Base-by-base conservation (phyloP, 2,113 vertebrate genomes). In the Chloebia gouldiae region DNA sequence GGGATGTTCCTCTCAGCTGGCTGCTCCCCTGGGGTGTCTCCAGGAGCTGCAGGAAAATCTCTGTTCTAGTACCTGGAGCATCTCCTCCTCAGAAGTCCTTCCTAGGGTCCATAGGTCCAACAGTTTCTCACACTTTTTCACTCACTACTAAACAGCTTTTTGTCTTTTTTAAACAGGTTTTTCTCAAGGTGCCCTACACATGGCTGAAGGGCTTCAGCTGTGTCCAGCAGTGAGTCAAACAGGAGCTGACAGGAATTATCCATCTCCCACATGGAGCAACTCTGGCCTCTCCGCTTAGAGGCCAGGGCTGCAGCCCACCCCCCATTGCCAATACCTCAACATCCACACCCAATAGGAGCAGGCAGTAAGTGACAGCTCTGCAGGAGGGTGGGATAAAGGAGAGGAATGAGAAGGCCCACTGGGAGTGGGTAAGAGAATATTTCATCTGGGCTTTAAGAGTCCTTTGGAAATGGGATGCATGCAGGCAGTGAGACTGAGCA, bases 171-270 rank as follows among this genome's bases (percentile, higher is more conserved):
- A 49, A 7, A 8, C 10, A 44, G 1, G 2, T n/a, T 71, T 75
- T 54, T 21, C 17, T 15, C 1, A 2, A 27, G n/a, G 6, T 21
- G 8, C 4, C 35, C 24, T 24, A 37, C 16, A 27, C 2, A 0
- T 15, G 20, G 15, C n/a, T 66, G n/a, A 45, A 21, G 13, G 8
- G 7, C 27, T 47, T 42, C 17, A 33, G 10, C 25, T 44, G 31
- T 33, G 13, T 9, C n/a, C 2, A 0, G n/a, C 13, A 39, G 23
- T 15, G 28, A 4, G n/a, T 51, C 37, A 23, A n/a, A 24, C 13
- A 45, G 44, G 60, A 60, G 53, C 11, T 81, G 53, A 6, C 19
- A 44, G 39, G 23, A n/a, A n/a, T 28, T 31, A 19, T 11, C 7
- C 10, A 6, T 40, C 25, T 60, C n/a, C 47, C 25, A 31, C 21